phyloP scores from a whole-genome alignment of 2,113 vertebrate genomes.

The Gnathonemus echidnorhynchus region DNA sequence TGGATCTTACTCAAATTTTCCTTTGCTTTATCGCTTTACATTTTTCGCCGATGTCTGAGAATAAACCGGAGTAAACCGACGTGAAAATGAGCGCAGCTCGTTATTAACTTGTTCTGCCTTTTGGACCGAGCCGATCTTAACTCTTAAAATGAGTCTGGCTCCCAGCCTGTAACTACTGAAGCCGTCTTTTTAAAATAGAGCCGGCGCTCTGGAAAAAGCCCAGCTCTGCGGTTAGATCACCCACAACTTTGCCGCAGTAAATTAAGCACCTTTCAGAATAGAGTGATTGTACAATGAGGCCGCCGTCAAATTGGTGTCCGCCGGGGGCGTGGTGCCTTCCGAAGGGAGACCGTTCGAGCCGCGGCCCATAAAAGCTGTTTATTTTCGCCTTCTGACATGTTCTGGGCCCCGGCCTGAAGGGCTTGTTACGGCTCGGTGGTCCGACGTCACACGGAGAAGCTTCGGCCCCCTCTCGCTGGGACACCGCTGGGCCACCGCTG shows the following conservation, averaged over 20 bases:
- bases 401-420: constrained; percentile 25
- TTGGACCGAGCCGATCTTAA: constrained; percentile 5
- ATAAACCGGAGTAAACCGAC: not conserved
- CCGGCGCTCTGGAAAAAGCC: constrained; percentile 19
- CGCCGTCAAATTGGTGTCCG: constrained; percentile 15
- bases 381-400: constrained; percentile 33
- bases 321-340: constrained; percentile 19
- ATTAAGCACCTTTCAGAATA: constrained; percentile 32
- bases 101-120: constrained; percentile 10
- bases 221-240: constrained; percentile 27
- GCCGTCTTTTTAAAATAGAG: constrained; percentile 9
- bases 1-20: not conserved
- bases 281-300: constrained; percentile 24
- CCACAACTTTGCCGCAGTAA: constrained; percentile 31
- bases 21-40: not conserved
- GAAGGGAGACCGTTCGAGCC: constrained; percentile 10
- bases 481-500: not conserved
- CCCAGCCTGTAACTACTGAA: constrained; percentile 21
- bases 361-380: constrained; percentile 41
- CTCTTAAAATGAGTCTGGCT: not conserved
- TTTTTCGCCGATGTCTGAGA: not conserved
- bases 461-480: constrained; percentile 20
- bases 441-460: constrained; percentile 11
- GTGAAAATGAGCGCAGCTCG: not conserved
- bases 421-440: constrained; percentile 32